These are phyloP conservation scores for Macrotrachela quadricornifera DNA, from an alignment of 1,140 invertebrate species.

Conservation along the genomic window DNA sequence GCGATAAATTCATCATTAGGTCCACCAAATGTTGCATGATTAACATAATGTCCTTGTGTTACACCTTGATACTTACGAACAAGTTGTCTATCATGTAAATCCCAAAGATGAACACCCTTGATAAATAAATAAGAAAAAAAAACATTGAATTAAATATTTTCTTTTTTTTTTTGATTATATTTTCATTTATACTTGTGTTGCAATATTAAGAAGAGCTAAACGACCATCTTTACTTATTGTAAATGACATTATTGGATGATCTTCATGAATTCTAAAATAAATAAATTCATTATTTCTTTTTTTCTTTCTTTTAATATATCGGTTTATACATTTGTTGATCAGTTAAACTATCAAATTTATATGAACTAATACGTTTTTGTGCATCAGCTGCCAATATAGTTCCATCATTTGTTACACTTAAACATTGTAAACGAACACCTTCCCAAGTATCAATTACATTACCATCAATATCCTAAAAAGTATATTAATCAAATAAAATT, in stretches of 20 bases:
- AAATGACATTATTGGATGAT: constrained; percentile 89
- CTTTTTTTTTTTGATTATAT: no score
- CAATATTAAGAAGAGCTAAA: constrained; percentile 14
- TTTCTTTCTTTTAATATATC: no score
- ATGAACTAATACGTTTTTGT: constrained; percentile 73
- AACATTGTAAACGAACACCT: constrained; percentile 79
- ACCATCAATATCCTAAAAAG: constrained; percentile 46
- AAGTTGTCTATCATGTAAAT: constrained; percentile 62
- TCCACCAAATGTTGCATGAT: constrained; percentile 91
- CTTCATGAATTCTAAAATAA: constrained; percentile 57
- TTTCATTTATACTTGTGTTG: constrained; percentile 17
- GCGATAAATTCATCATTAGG: constrained; percentile 91
- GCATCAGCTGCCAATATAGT: constrained; percentile 85
- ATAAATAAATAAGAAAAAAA: no score
- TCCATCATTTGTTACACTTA: constrained; percentile 60
- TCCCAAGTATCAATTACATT: constrained; percentile 81
- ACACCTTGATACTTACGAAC: constrained; percentile 80
- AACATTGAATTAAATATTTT: no score
- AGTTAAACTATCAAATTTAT: constrained; percentile 44
- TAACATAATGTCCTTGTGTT: constrained; percentile 83
- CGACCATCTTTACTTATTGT: constrained; percentile 60
- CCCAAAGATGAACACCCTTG: constrained; percentile 78
- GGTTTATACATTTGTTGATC: no score
- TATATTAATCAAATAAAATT: no score
- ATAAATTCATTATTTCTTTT: neutral